Conservation (phyloP, 2,797 vertebrate genomes). For the Phalanger gymnotis region DNA sequence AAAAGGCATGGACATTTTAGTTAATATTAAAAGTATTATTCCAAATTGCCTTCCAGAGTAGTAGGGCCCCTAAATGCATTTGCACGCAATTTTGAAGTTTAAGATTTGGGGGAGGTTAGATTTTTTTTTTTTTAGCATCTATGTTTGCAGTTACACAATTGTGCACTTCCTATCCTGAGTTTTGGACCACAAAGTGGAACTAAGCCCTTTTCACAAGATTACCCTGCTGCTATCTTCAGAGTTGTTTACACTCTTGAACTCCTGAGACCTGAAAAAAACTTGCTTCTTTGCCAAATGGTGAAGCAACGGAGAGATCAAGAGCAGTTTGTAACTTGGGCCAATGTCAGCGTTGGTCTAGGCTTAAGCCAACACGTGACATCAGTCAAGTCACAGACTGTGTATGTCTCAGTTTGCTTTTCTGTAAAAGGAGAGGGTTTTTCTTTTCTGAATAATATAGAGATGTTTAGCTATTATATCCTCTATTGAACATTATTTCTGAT, state of each 20-base stretch:
- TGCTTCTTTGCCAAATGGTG: slow-evolving; percentile 30
- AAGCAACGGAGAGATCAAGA: slow-evolving; percentile 15
- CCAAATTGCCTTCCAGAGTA: not conserved
- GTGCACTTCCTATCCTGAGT: not conserved
- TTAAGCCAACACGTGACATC: not conserved
- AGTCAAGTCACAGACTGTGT: not conserved
- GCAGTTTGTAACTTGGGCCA: not conserved
- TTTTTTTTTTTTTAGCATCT: not conserved
- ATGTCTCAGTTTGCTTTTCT: not conserved
- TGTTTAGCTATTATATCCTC: not conserved
- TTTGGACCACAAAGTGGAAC: not conserved
- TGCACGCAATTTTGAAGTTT: slow-evolving; percentile 20
- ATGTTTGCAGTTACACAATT: not conserved
- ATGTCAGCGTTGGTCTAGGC: not conserved
- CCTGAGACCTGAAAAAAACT: slow-evolving; percentile 10
- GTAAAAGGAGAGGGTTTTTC: not conserved
- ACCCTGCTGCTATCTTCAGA: not conserved
- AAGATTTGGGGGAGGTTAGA: slow-evolving; percentile 30
- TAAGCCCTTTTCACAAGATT: not conserved
- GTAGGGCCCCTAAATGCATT: not conserved
- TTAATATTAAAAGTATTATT: not conserved
- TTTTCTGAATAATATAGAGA: not conserved
- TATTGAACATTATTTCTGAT: not conserved
- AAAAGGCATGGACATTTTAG: not conserved
- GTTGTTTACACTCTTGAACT: slow-evolving; percentile 6